Conservation (phyloP, 2,888 invertebrate species). For the Cephus pulcher region DNA sequence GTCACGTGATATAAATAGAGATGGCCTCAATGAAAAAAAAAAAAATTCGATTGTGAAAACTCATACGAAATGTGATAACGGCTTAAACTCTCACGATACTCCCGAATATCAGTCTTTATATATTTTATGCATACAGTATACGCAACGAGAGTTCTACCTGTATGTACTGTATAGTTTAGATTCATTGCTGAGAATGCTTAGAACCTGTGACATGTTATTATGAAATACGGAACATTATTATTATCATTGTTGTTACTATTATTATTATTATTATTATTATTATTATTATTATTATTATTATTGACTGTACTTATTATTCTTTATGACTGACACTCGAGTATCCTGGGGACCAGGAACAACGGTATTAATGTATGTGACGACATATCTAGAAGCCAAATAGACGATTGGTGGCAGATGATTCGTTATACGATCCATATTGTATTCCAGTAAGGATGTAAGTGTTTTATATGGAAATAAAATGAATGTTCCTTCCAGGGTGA, state of each 20-base stretch:
- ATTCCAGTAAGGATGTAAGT: conserved; percentile 33
- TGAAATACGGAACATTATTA: not conserved
- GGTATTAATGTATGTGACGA: not conserved
- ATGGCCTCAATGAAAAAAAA: not conserved
- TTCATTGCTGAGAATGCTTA: not conserved
- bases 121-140: not conserved
- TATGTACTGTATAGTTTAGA: not conserved
- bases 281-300: not conserved
- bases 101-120: not conserved
- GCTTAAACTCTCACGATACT: not conserved
- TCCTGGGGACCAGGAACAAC: conserved; percentile 2
- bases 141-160: not conserved
- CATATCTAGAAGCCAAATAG: not conserved
- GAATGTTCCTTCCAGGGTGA: conserved; percentile 19
- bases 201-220: not conserved
- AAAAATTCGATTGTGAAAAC: not conserved
- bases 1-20: not conserved
- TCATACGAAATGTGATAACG: not conserved
- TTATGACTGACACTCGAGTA: conserved; percentile 10
- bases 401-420: not conserved
- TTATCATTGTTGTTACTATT: not conserved
- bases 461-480: conserved; percentile 42
- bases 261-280: not conserved
- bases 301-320: conserved; percentile 6
- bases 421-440: conserved; percentile 12